Base-by-base conservation (phyloP, 2,113 vertebrate species). In the Montifringilla adamsi region DNA sequence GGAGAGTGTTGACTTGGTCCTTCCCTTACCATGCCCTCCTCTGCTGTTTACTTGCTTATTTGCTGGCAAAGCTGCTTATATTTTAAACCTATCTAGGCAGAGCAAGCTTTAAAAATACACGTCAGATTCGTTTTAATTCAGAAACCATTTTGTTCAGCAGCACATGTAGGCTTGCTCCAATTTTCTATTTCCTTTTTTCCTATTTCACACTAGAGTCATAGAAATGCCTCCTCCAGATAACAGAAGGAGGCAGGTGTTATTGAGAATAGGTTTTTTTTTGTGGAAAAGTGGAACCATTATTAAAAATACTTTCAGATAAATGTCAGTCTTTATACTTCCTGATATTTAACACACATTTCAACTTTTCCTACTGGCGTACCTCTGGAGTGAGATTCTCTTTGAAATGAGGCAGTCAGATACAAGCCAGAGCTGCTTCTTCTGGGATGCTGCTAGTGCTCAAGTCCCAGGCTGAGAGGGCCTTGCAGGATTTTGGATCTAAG, bases 41-140 rank as follows among this genome's bases (percentile, higher is more conserved):
- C 92, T 86, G 52, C 92, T 95, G 89, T 94, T 95, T 95, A 67
- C 69, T 92, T 95, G 43, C 78, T 92, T 93, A 76, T 96, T 94
- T 95, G 49, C 84, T 94, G 89, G 83, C 78, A 96, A 95, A 95
- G 73, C 89, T 96, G 75, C 84, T 95, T 94, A 85, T 64, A 73
- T 93, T 89, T 90, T 77, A 94, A 95, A 94, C 26, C 64, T 75
- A 76, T 87, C 68, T 87, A 86, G 92, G 53, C 85, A 93, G 28
- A 67, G 55, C 47, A 90, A 87, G 56, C 33, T 89, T 92, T 87
- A 75, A 76, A 93, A 96, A 87, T 82, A 39, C 80, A 55, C 21
- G 49, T 89, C 77, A 87, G 77, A 74, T 91, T 84, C 62, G 30
- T 93, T 96, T 94, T 69, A 92, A 83, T 92, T 87, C 88, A 87